Conservation (phyloP, 2,113 vertebrate species). For the Alces alces region DNA sequence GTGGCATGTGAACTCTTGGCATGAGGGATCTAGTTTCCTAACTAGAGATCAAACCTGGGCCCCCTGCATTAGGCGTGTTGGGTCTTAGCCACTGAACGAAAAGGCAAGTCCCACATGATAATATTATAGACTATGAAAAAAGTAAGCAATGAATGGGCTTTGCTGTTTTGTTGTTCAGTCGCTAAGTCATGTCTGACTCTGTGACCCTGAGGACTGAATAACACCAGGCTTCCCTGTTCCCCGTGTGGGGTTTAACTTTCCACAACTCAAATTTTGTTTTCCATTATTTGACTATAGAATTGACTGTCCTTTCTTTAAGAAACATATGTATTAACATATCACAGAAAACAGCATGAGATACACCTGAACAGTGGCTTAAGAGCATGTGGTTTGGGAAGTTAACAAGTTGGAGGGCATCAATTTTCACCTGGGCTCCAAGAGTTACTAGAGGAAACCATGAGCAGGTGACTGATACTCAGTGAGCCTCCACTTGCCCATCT, state of each 20-base stretch:
- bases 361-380: not conserved
- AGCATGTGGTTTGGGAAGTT: not conserved
- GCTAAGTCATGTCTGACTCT: not conserved
- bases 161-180: not conserved
- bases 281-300: not conserved
- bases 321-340: not conserved
- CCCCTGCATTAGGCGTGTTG: not conserved
- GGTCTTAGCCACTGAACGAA: not conserved
- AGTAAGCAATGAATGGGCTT: not conserved
- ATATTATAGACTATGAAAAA: not conserved
- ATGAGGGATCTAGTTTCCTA: not conserved
- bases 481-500: not conserved
- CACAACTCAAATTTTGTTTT: not conserved
- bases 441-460: not conserved
- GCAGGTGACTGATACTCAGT: not conserved
- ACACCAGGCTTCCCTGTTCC: not conserved
- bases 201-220: not conserved
- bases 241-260: not conserved
- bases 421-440: not conserved
- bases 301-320: not conserved
- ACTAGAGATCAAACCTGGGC: not conserved
- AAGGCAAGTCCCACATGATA: not conserved
- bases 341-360: not conserved
- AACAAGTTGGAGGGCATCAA: not conserved
- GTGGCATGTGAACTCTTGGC: not conserved